Evolutionary conservation across 2,888 invertebrate genomes (phyloP), one percentile per base, ranked within the genome.

Genomic region (Pollenia amentaria): DNA sequence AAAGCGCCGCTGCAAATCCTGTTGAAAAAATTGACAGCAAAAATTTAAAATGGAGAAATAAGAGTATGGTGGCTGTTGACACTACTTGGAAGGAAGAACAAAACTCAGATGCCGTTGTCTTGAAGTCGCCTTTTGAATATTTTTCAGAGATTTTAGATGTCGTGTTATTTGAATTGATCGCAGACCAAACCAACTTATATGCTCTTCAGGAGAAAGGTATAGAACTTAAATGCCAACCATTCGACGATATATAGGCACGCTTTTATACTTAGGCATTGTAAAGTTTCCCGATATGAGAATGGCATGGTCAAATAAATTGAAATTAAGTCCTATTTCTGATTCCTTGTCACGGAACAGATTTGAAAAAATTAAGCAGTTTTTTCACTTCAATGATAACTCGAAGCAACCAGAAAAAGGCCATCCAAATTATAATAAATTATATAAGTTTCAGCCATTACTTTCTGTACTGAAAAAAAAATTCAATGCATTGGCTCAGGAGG

Each of bases 1-100:
- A 48, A 48, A 48, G 48, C 48, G 48, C 48, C 48, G 9, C 48
- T 48, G 48, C 48, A 48, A 48, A 48, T 48, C 9, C 48, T 48
- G 48, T 48, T 48, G 48, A 48, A 48, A 48, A 48, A 48, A 48
- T 48, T 48, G 48, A 48, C 48, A 48, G 48, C 48, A 48, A 48
- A 48, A 48, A 48, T 48, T 48, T 48, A 48, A 48, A 48, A 48
- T 48, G 48, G 48, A 48, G 48, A 48, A 48, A 48, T 48, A 48
- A 48, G 48, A 48, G 48, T 8, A 48, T 48, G 48, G 48, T 1
- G 48, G 48, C 48, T 48, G 48, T 48, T 48, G 48, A 48, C 48
- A 48, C 6, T 48, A 48, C 48, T 48, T 48, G 48, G 48, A 48
- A 48, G 48, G 48, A 48, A 48, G 48, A 48, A n/a, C n/a, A n/a